phyloP scores from a whole-genome alignment of 2,888 invertebrate genomes.

The Octodonta nipae region DNA sequence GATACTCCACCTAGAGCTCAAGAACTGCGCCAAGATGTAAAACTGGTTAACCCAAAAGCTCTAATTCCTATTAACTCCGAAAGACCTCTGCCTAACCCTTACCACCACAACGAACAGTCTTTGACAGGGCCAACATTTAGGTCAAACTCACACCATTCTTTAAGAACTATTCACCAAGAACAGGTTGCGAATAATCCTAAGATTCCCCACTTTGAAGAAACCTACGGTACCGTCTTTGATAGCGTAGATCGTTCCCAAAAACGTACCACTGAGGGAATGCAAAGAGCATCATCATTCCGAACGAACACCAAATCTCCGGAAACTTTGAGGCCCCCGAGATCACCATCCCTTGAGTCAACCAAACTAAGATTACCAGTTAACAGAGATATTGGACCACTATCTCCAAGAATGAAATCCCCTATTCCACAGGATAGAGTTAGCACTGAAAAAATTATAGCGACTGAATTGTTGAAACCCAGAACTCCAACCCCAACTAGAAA shows the following conservation, averaged over 20 bases:
- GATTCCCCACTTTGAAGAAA: slow-evolving; percentile 20
- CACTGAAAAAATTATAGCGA: slow-evolving; percentile 33
- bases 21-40: slow-evolving; percentile 28
- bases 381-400: slow-evolving; percentile 29
- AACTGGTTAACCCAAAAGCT: slow-evolving; percentile 33
- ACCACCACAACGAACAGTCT: slow-evolving; percentile 9
- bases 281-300: too few species aligned
- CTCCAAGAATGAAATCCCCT: slow-evolving; percentile 32
- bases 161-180: not conserved
- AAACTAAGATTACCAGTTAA: slow-evolving; percentile 31
- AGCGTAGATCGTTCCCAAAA: slow-evolving; percentile 15
- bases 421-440: slow-evolving; percentile 30
- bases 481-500: slow-evolving; percentile 17
- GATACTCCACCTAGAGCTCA: slow-evolving; percentile 28
- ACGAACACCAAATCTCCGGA: slow-evolving; percentile 8
- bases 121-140: not conserved
- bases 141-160: not conserved
- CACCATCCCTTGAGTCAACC: slow-evolving; percentile 28
- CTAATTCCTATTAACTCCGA: slow-evolving; percentile 32
- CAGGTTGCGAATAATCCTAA: slow-evolving; percentile 11
- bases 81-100: slow-evolving; percentile 32
- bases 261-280: too few species aligned
- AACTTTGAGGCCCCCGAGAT: slow-evolving; percentile 19
- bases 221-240: slow-evolving; percentile 30
- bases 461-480: slow-evolving; percentile 28